These are phyloP conservation scores for Tringa solitaria DNA, from an alignment of 2,113 vertebrate species.

Conservation along the genomic window DNA sequence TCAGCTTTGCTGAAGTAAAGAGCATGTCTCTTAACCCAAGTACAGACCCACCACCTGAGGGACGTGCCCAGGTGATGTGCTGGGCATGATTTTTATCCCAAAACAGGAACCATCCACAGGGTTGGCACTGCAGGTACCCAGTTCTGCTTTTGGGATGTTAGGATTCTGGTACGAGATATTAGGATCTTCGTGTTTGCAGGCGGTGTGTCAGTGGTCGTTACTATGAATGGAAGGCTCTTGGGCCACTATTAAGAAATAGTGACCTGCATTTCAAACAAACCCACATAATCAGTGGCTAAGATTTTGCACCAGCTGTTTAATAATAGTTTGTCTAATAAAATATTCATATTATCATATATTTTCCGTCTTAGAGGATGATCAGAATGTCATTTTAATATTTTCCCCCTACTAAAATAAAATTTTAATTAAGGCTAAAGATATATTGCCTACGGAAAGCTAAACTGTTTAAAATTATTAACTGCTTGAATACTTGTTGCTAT, in stretches of 20 bases:
- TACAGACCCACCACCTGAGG: neutral
- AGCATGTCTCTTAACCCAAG: neutral
- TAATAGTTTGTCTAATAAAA: constrained; percentile 77
- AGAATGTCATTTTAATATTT: constrained; percentile 77
- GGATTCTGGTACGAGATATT: neutral
- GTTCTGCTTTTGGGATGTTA: neutral
- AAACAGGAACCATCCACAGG: neutral
- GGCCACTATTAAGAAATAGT: constrained; percentile 43
- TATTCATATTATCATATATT: constrained; percentile 76
- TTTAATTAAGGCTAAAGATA: constrained; percentile 80
- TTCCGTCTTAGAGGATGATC: constrained; percentile 65
- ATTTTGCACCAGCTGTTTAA: constrained; percentile 54
- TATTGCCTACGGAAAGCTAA: constrained; percentile 76
- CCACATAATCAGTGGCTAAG: neutral
- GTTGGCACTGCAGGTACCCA: neutral
- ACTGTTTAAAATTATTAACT: constrained; percentile 83
- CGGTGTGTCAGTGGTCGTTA: neutral
- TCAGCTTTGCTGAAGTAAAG: neutral
- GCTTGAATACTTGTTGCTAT: constrained; percentile 84
- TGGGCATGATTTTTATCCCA: neutral
- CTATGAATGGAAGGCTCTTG: neutral
- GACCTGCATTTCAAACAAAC: constrained; percentile 31
- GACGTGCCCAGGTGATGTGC: no score
- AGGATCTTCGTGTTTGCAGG: neutral
- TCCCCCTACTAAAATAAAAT: constrained; percentile 70